Evolutionary conservation across 1,140 invertebrate species (phyloP), one percentile per base, ranked within the genome.

Genomic region (Apocrypta bakeri): DNA sequence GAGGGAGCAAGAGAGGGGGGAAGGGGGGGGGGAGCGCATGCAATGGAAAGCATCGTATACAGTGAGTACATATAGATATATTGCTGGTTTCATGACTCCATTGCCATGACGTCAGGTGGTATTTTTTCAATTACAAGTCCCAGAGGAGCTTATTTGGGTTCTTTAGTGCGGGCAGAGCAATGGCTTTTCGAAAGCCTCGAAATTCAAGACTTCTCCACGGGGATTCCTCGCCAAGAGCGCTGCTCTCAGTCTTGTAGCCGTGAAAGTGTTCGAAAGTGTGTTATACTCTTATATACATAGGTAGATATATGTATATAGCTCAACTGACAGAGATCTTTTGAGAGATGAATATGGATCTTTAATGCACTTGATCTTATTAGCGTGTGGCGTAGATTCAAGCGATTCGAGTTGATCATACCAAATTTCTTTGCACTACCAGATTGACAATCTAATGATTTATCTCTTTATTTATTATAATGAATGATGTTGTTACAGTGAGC

Each of bases 101-200:
- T 77, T 77, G 73, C 61, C n/a, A 7, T 37, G 27, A 27, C 31
- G 11, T 77, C 74, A n/a, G 68, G 68, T 31, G 29, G 29, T 25
- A 31, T 69, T 64, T 66, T 40, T 31, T 42, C 76, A 42, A 78
- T 78, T 78, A 48, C 63, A 48, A 78, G 24, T 78, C 63, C 37
- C 76, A n/a, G 11, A 0, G 63, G 25, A 31, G 42, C 33, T 78
- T 78, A n/a, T 68, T 68, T 78, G 63, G 25, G 4, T 78, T 78
- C 63, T 48, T 40, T 29, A 31, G 17, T 29, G 24, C 17, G 17
- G 14, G 48, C 29, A n/a, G 1, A 12, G 33, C 25, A 68, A 68
- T 78, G 31, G 37, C 33, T 78, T 78, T 78, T 68, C 25, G 37
- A 68, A 78, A 48, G n/a, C 76, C 24, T 78, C 76, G 64, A 78